phyloP scores from a whole-genome alignment of 2,113 vertebrate species.

The Arizona elegans region DNA sequence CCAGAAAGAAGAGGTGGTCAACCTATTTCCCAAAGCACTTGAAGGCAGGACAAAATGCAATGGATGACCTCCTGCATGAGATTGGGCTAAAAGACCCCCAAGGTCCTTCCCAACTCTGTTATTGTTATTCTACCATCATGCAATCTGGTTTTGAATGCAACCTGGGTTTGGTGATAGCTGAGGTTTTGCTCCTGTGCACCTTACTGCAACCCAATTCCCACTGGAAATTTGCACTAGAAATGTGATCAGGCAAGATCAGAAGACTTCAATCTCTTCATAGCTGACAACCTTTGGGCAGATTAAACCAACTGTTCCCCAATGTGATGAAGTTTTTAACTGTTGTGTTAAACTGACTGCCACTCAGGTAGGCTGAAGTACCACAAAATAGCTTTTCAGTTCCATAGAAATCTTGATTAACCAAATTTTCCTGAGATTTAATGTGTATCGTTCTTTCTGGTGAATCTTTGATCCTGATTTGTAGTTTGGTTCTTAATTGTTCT shows the following conservation, averaged over 20 bases:
- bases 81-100: neutral
- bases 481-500: neutral
- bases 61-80: neutral
- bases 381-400: neutral
- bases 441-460: neutral
- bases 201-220: neutral
- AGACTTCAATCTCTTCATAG: neutral
- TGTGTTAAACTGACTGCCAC: neutral
- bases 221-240: neutral
- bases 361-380: neutral
- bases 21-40: neutral
- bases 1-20: neutral
- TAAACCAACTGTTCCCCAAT: neutral
- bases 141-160: neutral
- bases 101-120: neutral
- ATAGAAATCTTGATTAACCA: neutral
- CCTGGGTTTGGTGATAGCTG: neutral
- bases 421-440: neutral
- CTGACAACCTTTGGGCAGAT: neutral
- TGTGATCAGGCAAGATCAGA: neutral
- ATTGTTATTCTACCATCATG: neutral
- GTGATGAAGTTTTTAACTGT: neutral
- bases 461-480: neutral
- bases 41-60: neutral
- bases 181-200: neutral